Evolutionary conservation across 1,140 invertebrate species (phyloP), one percentile per base, ranked within the genome.

Genomic region (Platyscapa corneri): DNA sequence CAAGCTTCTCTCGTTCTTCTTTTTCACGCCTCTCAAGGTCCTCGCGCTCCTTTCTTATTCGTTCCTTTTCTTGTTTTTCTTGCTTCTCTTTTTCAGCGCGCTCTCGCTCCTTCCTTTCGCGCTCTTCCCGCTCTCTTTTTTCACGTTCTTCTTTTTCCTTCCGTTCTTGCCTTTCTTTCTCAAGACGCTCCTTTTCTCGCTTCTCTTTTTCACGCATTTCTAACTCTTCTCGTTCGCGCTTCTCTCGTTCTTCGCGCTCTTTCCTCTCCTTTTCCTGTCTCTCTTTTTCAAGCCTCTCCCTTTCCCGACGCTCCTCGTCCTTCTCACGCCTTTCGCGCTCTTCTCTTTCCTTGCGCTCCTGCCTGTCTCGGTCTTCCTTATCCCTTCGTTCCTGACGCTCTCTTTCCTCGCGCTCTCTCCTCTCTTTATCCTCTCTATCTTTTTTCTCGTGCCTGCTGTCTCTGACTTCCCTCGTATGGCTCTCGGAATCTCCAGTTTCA

Each of bases 21-120:
- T 94, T 30, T 90, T 92, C 93, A n/a, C 90, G 91, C 93, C 89
- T 95, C 49, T 94, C 94, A 7, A 92, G 91, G 75, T 95, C 93
- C 42, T 92, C 90, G 0, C 90, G 82, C 80, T 92, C 88, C 79
- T 89, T 34, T 91, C 94, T 83, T 93, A 92, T 16, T 88, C 92
- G 91, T 53, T 95, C 94, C 12, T 89, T 88, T 8, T 88, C 88
- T 10, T 84, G 91, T 53, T 94, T 94, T 72, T 89, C 80, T 10
- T 84, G 91, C 53, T 94, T 94, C 74, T 89, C 80, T 12, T 88
- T 89, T 64, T 91, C 88, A 0, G 39, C 86, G 86, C 89, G 12
- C 75, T 93, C 90, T 23, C 89, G 87, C 88, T 93, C 89, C 72
- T 86, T 87, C 82, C 86, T 16, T 70, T 88, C 80, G 56, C 87